phyloP scores from a whole-genome alignment of 2,113 vertebrate genomes.

The Eclectus roratus region DNA sequence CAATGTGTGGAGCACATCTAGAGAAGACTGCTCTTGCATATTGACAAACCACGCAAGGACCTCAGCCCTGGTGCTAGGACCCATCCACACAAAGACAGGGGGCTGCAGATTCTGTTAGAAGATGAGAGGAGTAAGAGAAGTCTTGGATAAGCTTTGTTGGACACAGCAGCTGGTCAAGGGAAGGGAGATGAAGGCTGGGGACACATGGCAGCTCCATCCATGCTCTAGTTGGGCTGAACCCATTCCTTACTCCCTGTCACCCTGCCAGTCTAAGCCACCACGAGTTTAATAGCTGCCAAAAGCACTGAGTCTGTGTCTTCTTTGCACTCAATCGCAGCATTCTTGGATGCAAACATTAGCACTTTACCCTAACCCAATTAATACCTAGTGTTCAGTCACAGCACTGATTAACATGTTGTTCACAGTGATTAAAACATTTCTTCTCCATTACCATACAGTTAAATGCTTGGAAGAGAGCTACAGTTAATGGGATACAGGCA shows the following conservation, averaged over 20 bases:
- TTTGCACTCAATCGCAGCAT: neutral
- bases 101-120: neutral
- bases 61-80: neutral
- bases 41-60: neutral
- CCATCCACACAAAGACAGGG: neutral
- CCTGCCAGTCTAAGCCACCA: neutral
- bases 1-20: neutral
- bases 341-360: conserved; percentile 67
- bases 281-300: neutral
- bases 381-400: conserved; percentile 75
- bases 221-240: neutral
- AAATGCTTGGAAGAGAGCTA: conserved; percentile 73
- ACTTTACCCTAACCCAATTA: conserved; percentile 80
- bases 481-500: conserved; percentile 72
- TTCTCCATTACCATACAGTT: conserved; percentile 80
- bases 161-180: neutral
- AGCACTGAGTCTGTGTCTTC: neutral
- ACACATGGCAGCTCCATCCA: neutral
- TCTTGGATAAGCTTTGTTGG: neutral
- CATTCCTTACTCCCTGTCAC: neutral
- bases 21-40: neutral
- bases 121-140: neutral
- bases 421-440: conserved; percentile 85
- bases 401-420: conserved; percentile 80
- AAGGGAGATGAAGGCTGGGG: neutral